Conservation (phyloP, 1,140 invertebrate species). For the Calephelis nemesis region DNA sequence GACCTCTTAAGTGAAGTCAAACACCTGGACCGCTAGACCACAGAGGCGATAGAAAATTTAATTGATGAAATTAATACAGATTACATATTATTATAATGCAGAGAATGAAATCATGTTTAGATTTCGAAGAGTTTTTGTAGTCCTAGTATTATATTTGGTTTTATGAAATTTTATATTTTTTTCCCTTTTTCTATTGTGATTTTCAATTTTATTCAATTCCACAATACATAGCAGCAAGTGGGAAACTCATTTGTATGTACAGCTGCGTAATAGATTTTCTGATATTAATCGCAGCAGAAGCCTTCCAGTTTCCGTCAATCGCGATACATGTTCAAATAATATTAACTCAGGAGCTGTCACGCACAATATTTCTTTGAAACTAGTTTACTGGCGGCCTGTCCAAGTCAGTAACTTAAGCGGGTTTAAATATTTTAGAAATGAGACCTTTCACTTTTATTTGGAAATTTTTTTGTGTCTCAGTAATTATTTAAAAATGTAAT, state of each 20-base stretch:
- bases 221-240: not conserved
- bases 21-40: no score
- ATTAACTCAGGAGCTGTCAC: constrained; percentile 53
- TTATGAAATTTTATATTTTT: not conserved
- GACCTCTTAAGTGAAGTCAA: no score
- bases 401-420: constrained; percentile 7
- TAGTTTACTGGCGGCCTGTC: constrained; percentile 39
- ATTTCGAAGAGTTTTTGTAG: no score
- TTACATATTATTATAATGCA: no score
- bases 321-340: constrained; percentile 40
- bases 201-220: constrained; percentile 21
- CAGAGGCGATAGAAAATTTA: no score
- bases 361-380: constrained; percentile 60
- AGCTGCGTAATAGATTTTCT: constrained; percentile 16
- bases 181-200: constrained; percentile 24
- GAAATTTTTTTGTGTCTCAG: no score
- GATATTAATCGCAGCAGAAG: constrained; percentile 50
- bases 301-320: constrained; percentile 56
- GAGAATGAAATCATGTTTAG: no score
- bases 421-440: not conserved
- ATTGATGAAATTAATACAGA: no score
- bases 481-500: no score
- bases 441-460: no score
- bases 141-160: not conserved
- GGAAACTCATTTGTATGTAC: constrained; percentile 14